Conservation (phyloP, 2,888 invertebrate genomes). For the Tetragnatha montana region DNA sequence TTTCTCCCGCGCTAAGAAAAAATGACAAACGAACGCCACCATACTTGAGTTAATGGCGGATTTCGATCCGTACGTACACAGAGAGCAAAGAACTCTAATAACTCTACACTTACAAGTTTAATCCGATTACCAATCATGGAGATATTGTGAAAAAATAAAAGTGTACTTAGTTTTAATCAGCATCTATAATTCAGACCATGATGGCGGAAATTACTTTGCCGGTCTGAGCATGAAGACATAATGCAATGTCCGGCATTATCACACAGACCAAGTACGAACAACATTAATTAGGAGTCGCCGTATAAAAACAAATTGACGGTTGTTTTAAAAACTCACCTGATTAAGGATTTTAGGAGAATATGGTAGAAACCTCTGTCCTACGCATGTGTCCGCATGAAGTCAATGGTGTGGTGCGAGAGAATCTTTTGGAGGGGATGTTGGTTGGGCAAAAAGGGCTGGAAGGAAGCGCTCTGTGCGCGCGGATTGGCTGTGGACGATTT, state of each 20-base stretch:
- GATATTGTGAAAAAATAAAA: background rate
- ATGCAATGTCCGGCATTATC: background rate
- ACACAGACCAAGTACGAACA: background rate
- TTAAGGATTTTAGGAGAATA: conserved; percentile 5
- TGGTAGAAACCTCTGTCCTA: conserved; percentile 22
- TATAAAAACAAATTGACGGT: background rate
- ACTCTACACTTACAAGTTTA: background rate
- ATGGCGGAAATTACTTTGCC: conserved; percentile 55
- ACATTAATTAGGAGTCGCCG: background rate
- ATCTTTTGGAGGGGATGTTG: conserved; percentile 23
- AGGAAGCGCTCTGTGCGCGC: conserved; percentile 31
- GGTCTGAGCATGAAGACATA: conserved; percentile 29
- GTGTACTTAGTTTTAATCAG: background rate
- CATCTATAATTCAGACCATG: background rate
- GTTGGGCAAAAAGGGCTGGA: conserved; percentile 57
- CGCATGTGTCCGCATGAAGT: conserved; percentile 59
- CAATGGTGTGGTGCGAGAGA: background rate
- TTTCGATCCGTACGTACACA: conserved; percentile 53
- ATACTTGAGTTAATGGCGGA: conserved; percentile 66
- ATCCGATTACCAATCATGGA: background rate
- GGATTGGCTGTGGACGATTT: conserved; percentile 51
- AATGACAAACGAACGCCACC: conserved; percentile 63
- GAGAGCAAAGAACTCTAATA: conserved; percentile 1
- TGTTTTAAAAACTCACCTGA: conserved; percentile 30
- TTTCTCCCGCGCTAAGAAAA: conserved; percentile 55